Percentiles rank a stretch among this genome's conserved stretches.
phyloP scores from a whole-genome alignment of 1,140 invertebrate species.

The Riptortus pedestris region DNA sequence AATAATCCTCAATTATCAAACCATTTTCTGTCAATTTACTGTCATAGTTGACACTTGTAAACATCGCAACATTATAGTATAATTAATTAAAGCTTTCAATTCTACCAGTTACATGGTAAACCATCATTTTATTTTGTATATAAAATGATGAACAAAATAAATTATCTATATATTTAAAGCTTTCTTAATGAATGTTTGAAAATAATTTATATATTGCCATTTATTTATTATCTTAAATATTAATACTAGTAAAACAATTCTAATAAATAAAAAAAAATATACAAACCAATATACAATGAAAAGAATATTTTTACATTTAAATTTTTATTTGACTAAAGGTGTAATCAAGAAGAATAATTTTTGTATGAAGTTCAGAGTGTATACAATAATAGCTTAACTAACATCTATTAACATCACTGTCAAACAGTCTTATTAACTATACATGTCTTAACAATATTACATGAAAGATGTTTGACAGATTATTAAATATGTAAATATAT shows the following conservation, averaged over 20 bases:
- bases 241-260: not conserved
- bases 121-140: constrained; percentile 5
- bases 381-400: not conserved
- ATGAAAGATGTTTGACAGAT: not conserved
- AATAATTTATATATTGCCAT: constrained; percentile 16
- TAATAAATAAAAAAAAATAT: not conserved
- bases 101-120: constrained; percentile 8
- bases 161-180: constrained; percentile 18
- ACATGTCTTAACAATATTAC: not conserved
- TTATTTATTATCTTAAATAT: constrained; percentile 12
- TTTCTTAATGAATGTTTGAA: constrained; percentile 2
- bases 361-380: constrained; percentile 5
- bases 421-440: constrained; percentile 8
- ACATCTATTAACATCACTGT: not conserved
- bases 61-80: constrained; percentile 10
- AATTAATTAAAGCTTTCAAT: constrained; percentile 18
- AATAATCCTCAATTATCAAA: constrained; percentile 4
- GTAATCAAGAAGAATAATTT: constrained; percentile 12
- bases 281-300: not conserved
- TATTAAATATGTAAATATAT: too few species aligned
- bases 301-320: not conserved
- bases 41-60: not conserved
- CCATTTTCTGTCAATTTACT: constrained; percentile 3
- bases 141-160: constrained; percentile 14
- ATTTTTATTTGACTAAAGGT: constrained; percentile 5